Base-by-base conservation (phyloP, 2,113 vertebrate genomes). In the Pseudopodoces humilis region DNA sequence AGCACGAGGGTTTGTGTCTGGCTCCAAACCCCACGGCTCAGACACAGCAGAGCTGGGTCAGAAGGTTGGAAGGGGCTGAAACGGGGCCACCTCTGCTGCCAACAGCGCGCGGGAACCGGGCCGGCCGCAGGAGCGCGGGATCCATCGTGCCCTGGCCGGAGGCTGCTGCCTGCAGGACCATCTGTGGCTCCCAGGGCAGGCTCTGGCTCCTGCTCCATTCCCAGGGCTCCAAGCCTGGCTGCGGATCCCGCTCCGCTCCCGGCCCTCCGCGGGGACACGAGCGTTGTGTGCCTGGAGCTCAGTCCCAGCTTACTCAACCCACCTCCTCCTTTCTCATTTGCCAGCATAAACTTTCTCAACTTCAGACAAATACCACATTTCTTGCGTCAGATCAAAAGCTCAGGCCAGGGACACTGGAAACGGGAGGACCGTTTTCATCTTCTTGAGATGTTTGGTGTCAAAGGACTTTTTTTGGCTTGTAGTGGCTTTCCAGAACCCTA, bases 371-470 rank as follows among this genome's bases (percentile, higher is more conserved):
- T 94, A 95, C 88, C 91, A 79, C 86, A 49, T 64, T 33, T 84
- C 94, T 91, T 84, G 77, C 53, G 0, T 96, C 92, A 95, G 53
- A 91, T 92, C 91, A 87, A 92, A 75, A 94, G 81, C 93, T 79
- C 58, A 11, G 77, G 86, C 95, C 89, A 94, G 95, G 95, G 92
- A 95, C 92, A 92, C 84, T 94, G 91, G 94, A 92, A 92, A 84
- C 1, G 21, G 93, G 94, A 96, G 92, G 92, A 95, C 53, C 27
- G 60, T 81, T 97, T 93, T 95, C 81, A 92, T 95, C 95, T 95
- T 96, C 92, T 88, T 88, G 95, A 95, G 96, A 96, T 95, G 91
- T 75, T 92, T 18, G 1, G 83, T 84, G 81, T 95, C 86, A 79
- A 62, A 94, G 92, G 92, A 94, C 72, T 13, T 64, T 27, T 90